Conservation (phyloP, 2,888 invertebrate species). For the Leptothorax acervorum region DNA sequence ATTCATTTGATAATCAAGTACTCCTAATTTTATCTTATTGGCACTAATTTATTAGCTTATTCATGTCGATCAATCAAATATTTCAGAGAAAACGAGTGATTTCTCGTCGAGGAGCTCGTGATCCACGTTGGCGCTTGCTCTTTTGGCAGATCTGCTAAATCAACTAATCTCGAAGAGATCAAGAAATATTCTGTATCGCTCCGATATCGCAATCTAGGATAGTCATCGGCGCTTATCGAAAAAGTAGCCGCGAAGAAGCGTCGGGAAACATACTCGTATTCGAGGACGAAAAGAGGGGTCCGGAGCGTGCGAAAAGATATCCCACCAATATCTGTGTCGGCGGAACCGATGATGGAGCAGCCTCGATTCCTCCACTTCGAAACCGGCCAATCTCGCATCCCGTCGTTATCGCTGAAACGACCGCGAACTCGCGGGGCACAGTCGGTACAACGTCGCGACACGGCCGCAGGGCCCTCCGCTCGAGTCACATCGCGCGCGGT, state of each 20-base stretch:
- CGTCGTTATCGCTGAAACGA: conserved; percentile 69
- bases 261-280: too few relatives aligned
- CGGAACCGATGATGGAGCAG: neutral
- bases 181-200: neutral
- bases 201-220: neutral
- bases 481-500: conserved; percentile 50
- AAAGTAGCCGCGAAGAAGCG: neutral
- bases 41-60: neutral
- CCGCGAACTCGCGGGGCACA: conserved; percentile 58
- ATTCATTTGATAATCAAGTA: neutral
- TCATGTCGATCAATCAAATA: too few relatives aligned
- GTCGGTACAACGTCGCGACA: conserved; percentile 53
- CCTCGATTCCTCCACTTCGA: conserved; percentile 42
- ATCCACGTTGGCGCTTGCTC: neutral
- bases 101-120: neutral
- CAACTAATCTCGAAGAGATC: neutral
- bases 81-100: neutral
- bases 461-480: conserved; percentile 7
- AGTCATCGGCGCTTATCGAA: neutral
- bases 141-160: neutral
- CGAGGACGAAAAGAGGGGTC: neutral
- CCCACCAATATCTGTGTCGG: neutral
- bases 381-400: conserved; percentile 70
- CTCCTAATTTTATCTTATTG: neutral
- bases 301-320: conserved; percentile 12